Evolutionary conservation across 2,888 invertebrate species (phyloP).

Genomic region (Caenorhabditis sp.): DNA sequence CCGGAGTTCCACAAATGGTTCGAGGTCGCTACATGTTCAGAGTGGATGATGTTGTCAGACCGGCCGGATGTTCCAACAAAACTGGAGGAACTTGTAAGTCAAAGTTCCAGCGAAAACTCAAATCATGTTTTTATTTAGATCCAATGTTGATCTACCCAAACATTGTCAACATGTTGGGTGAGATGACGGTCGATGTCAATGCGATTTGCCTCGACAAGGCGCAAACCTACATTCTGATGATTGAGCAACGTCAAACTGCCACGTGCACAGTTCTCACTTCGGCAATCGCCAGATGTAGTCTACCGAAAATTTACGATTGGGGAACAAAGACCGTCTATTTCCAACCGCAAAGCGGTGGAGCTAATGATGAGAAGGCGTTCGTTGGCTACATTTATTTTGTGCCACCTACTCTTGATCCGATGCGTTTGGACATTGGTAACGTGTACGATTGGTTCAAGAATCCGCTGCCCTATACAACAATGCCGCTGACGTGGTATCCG

Average conservation of each 20-base stretch:
- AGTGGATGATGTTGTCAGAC: constrained; percentile 90
- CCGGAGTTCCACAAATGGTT: constrained; percentile 69
- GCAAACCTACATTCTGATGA: constrained; percentile 68
- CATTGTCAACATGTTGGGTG: constrained; percentile 96
- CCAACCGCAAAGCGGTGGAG: constrained; percentile 65
- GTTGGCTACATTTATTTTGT: constrained; percentile 71
- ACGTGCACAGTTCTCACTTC: constrained; percentile 66
- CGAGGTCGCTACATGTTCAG: constrained; percentile 89
- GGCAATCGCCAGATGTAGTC: constrained; percentile 66
- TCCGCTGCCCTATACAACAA: constrained; percentile 60
- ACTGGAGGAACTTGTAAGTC: constrained; percentile 70
- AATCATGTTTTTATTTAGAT: constrained; percentile 38
- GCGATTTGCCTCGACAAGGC: constrained; percentile 86
- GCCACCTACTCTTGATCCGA: constrained; percentile 70
- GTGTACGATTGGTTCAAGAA: constrained; percentile 69
- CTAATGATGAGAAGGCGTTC: constrained; percentile 69
- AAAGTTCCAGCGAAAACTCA: background rate
- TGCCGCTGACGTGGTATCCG: constrained; percentile 70
- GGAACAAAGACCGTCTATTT: constrained; percentile 70
- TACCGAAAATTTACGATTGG: constrained; percentile 70
- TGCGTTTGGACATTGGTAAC: constrained; percentile 68
- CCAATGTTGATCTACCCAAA: constrained; percentile 77
- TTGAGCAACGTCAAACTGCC: constrained; percentile 66
- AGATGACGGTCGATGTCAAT: constrained; percentile 92
- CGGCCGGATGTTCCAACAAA: constrained; percentile 81